Conservation (phyloP, 2,113 vertebrate genomes). For the Accipiter virgatus region DNA sequence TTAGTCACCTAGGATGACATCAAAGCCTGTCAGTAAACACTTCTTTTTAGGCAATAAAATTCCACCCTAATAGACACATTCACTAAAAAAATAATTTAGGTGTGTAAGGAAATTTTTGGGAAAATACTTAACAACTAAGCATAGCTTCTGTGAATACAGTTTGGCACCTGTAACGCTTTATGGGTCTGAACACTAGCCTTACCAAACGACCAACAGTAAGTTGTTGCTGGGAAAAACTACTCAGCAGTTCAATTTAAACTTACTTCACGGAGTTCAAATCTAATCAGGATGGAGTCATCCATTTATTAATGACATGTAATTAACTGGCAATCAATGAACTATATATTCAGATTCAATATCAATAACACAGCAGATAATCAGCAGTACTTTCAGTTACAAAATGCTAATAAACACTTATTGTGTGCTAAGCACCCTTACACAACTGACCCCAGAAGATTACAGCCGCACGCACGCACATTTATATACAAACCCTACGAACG, state of each 20-base stretch:
- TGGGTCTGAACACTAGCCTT: not conserved
- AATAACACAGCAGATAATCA: not conserved
- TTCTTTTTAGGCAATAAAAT: not conserved
- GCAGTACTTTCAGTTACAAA: not conserved
- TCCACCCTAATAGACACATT: not conserved
- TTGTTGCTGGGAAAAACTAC: not conserved
- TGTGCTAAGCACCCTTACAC: not conserved
- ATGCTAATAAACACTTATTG: not conserved
- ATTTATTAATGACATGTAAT: not conserved
- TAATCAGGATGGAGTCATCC: not conserved
- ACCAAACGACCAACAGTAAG: not conserved
- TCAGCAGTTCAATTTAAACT: not conserved
- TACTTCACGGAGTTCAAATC: not conserved
- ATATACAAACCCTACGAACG: not conserved
- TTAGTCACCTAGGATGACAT: not conserved
- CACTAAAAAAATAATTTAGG: not conserved
- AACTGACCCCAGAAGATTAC: not conserved
- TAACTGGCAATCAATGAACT: not conserved
- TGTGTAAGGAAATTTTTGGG: not conserved
- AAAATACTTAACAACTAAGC: not conserved
- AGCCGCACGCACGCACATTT: not conserved
- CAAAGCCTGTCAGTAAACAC: not conserved
- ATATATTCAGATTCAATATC: not conserved
- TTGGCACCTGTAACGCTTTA: not conserved
- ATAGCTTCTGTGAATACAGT: not conserved